phyloP scores from a whole-genome alignment of 2,888 invertebrate genomes.

The Drosophila robusta region DNA sequence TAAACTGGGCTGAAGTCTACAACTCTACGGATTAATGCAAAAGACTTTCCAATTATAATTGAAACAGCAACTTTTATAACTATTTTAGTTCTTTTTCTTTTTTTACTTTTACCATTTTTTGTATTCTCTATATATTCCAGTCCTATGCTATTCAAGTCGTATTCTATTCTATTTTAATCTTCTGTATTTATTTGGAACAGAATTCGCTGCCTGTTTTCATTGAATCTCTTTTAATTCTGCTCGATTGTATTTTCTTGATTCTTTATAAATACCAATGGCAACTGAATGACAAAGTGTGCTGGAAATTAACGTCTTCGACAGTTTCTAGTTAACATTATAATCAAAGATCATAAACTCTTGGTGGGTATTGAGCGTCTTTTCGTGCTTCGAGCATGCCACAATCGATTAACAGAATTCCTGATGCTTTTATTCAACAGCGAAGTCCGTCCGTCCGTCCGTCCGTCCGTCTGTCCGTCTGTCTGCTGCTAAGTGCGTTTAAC shows the following conservation, averaged over 20 bases:
- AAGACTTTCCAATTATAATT: no score
- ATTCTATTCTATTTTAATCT: neutral
- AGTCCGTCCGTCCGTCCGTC: no score
- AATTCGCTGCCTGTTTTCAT: neutral
- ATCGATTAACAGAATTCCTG: constrained; percentile 31
- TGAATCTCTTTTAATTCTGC: no score
- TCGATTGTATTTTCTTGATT: neutral
- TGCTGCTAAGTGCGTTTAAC: constrained; percentile 30
- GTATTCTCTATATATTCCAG: no score
- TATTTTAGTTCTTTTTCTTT: neutral
- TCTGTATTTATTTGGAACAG: neutral
- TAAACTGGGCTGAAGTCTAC: no score
- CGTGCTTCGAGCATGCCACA: constrained; percentile 3
- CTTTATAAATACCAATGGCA: neutral
- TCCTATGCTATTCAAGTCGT: no score
- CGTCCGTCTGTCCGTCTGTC: neutral
- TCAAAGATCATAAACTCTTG: constrained; percentile 16
- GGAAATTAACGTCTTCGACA: constrained; percentile 5
- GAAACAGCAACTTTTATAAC: no score
- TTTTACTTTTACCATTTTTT: no score
- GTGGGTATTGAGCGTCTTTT: constrained; percentile 1
- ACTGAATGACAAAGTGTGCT: neutral
- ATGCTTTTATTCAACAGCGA: constrained; percentile 5
- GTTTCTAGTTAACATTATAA: constrained; percentile 17
- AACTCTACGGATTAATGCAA: no score